A percentile compares a stretch with the other conserved stretches of the same genome.
Conservation (phyloP, 2,888 invertebrate genomes). For the Sminthurides aquaticus region DNA sequence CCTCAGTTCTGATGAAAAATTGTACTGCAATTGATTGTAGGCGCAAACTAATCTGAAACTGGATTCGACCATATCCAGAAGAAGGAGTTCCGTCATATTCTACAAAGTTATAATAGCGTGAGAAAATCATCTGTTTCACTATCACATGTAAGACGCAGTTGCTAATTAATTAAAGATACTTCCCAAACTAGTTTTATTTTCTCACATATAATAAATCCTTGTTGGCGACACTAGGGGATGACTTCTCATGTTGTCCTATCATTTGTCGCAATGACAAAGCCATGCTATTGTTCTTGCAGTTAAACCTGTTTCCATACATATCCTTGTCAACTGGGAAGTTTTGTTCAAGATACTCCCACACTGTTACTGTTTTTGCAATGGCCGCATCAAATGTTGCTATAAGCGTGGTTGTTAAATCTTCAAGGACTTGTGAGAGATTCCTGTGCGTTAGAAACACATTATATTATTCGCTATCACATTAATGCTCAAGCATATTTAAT, state of each 20-base stretch:
- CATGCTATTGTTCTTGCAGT: neutral
- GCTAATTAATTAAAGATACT: neutral
- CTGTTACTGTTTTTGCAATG: neutral
- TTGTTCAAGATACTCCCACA: neutral
- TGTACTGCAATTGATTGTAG: neutral
- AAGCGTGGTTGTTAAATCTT: too few species aligned
- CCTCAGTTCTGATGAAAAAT: neutral
- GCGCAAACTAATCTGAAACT: neutral
- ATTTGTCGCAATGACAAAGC: neutral
- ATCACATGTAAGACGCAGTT: too few species aligned
- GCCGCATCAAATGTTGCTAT: neutral
- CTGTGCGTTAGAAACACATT: too few species aligned
- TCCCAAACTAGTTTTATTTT: neutral
- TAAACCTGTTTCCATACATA: constrained; percentile 3
- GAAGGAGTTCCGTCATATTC: constrained; percentile 6
- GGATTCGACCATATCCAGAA: neutral
- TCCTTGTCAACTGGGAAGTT: constrained; percentile 6
- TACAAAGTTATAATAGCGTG: too few species aligned
- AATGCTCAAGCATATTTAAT: too few species aligned
- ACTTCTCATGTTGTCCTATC: neutral
- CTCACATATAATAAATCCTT: neutral
- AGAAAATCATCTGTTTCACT: too few species aligned
- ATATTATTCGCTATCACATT: too few species aligned
- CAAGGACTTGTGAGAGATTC: too few species aligned
- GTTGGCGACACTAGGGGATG: neutral